Base-by-base conservation (phyloP, 2,888 invertebrate species). In the Pristionchus mayeri region DNA sequence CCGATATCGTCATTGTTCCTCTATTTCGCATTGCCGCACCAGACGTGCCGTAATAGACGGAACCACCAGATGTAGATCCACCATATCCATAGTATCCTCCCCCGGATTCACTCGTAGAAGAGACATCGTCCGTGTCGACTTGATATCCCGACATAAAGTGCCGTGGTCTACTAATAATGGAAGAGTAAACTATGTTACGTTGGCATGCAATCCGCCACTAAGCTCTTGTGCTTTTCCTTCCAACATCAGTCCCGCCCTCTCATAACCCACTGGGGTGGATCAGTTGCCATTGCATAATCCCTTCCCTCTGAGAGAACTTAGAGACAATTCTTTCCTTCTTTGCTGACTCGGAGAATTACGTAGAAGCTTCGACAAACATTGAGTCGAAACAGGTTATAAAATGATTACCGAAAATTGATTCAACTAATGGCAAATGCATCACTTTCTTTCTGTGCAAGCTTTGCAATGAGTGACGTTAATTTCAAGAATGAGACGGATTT, bases 1-100 rank as follows among this genome's bases (percentile, higher is more conserved):
- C 40, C 30, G 13, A n/a, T 37, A 80, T 82, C 3, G 81, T 82
- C 60, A 63, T 60, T 2, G 81, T 82, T 44, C 81, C 81, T 63
- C 52, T 40, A 27, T 63, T 82, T 48, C 81, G n/a, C 63, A 82
- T n/a, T 7, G 37, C 16, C 1, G 63, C 63, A 21, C 60, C 81
- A 57, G 24, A 24, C 37, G 21, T n/a, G 0, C 81, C 81, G 34
- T 63, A 82, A 48, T 82, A 82, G 6, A 82, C 60, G 3, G 81
- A 82, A 2, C 81, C 48, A 11, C 81, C 81, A 21, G 81, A 82
- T 11, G 81, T 82, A 7, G 60, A 34, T 24, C 80, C 80, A 4
- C 52, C 81, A n/a, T 30, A 63, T 18, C 81, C 60, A 82, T 82
- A 82, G 13, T 60, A 60, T 6, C 63, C 80, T 18, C 78, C 57